Evolutionary conservation across 2,113 vertebrate species (phyloP).

Genomic region (Cyprinodon brontotheroides): DNA sequence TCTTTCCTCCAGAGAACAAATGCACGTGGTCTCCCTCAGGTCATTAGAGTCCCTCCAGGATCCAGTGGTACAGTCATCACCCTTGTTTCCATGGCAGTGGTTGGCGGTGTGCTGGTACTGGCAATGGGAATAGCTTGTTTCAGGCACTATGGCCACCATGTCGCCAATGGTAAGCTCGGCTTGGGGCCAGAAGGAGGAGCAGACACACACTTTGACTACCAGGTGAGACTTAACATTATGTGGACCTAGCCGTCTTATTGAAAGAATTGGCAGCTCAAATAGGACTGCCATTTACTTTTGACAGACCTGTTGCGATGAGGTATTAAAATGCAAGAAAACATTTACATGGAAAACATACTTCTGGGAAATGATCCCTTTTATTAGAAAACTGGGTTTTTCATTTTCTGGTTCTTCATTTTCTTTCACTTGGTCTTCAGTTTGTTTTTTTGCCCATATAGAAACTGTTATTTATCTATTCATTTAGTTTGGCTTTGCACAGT

Average conservation of each 20-base stretch:
- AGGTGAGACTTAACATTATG: constrained; percentile 77
- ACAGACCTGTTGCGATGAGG: too few relatives aligned
- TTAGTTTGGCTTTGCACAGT: too few relatives aligned
- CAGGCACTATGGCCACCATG: constrained; percentile 86
- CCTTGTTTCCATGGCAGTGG: constrained; percentile 88
- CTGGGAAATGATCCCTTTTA: too few relatives aligned
- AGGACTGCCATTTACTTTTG: neutral
- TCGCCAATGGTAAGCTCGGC: constrained; percentile 89
- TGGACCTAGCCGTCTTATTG: neutral
- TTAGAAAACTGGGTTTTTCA: neutral
- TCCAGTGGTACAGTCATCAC: constrained; percentile 88
- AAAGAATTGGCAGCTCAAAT: neutral
- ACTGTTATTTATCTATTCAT: too few relatives aligned
- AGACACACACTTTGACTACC: constrained; percentile 94
- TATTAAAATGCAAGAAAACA: too few relatives aligned
- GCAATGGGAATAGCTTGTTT: constrained; percentile 85
- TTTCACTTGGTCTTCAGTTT: neutral
- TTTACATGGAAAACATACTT: too few relatives aligned
- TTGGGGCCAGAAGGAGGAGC: constrained; percentile 93
- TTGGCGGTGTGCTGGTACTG: constrained; percentile 86
- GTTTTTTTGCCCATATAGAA: too few relatives aligned
- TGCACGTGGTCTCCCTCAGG: constrained; percentile 78
- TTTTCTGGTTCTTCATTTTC: neutral
- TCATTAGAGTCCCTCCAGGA: constrained; percentile 77
- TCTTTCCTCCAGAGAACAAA: constrained; percentile 79